Evolutionary conservation across 2,113 vertebrate genomes (phyloP).

Genomic region (Prietella phreatophila): DNA sequence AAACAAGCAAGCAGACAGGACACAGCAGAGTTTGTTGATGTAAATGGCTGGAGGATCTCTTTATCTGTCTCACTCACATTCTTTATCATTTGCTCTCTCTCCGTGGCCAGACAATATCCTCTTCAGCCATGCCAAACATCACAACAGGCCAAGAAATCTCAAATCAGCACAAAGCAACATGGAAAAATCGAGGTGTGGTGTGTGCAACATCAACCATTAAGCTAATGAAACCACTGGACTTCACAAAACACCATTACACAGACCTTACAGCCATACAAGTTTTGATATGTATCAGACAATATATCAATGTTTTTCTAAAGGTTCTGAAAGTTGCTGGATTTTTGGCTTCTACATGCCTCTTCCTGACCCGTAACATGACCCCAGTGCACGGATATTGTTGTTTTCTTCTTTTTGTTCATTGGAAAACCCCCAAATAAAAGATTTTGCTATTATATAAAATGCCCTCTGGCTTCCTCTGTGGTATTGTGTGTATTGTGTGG

Average conservation of each 20-base stretch:
- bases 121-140: constrained; percentile 46
- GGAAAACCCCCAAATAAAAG: constrained; percentile 1
- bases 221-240: not conserved
- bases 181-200: not conserved
- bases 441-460: not conserved
- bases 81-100: constrained; percentile 15
- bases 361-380: not conserved
- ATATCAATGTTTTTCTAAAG: not conserved
- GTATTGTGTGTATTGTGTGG: constrained; percentile 29
- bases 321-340: not conserved
- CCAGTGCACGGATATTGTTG: not conserved
- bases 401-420: not conserved
- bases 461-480: not conserved
- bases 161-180: constrained; percentile 35
- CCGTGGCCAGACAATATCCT: constrained; percentile 47
- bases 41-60: not conserved
- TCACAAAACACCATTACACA: not conserved
- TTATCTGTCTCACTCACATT: constrained; percentile 22
- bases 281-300: not conserved
- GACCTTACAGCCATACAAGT: not conserved
- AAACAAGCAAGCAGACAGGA: not conserved
- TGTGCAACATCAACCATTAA: not conserved
- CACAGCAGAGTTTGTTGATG: constrained; percentile 24
- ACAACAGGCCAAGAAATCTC: constrained; percentile 29
- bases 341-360: not conserved